Percentiles rank a stretch among this genome's conserved stretches.
Conservation (phyloP, 2,888 invertebrate genomes). For the Heterodera filipjevi region DNA sequence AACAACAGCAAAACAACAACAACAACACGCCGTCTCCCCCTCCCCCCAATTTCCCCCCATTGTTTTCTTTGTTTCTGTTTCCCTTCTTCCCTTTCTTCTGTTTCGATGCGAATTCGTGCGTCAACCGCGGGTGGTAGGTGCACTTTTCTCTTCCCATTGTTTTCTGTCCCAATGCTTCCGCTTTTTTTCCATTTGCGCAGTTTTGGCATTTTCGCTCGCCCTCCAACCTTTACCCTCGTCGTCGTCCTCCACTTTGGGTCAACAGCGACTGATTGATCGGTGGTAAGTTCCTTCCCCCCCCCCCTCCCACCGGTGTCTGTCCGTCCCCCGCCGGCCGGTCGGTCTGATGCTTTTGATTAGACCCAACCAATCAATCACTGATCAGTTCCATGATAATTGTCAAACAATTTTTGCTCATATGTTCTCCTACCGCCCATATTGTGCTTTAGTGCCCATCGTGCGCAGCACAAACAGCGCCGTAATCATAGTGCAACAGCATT, state of each 20-base stretch:
- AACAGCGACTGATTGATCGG: constrained; percentile 3
- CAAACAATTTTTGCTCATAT: not conserved
- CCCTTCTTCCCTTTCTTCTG: not conserved
- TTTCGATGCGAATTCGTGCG: not conserved
- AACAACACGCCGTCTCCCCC: not conserved
- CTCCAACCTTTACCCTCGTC: not conserved
- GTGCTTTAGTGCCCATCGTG: constrained; percentile 19
- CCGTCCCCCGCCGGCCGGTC: too few species aligned
- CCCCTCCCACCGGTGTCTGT: too few species aligned
- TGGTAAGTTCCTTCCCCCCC: not conserved
- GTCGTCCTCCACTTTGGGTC: not conserved
- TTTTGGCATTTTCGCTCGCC: constrained; percentile 2
- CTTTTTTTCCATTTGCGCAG: not conserved
- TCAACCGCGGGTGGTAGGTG: not conserved
- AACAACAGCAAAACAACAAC: not conserved
- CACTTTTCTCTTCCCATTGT: not conserved
- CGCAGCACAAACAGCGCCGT: constrained; percentile 32
- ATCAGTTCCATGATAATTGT: too few species aligned
- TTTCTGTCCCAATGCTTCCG: not conserved
- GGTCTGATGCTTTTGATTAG: not conserved
- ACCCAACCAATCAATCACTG: not conserved
- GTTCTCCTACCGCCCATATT: not conserved
- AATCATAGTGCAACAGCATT: constrained; percentile 17
- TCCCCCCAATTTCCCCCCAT: not conserved
- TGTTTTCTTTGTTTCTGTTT: not conserved